Conservation (phyloP, 2,797 vertebrate species). For the Eulemur mongoz region DNA sequence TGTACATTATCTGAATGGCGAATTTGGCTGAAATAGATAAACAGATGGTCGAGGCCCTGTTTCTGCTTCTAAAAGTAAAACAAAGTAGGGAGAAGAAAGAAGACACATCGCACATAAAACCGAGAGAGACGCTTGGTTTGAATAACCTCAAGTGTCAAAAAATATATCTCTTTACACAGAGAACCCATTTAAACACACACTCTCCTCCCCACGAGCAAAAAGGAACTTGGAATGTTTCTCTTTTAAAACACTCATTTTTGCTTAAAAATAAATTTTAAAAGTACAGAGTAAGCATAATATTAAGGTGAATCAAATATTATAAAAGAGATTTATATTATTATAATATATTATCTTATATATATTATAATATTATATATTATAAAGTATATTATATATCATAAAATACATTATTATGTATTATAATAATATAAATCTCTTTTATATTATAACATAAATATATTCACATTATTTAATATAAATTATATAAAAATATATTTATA, state of each 20-base stretch:
- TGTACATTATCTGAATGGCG: slow-evolving; percentile 70
- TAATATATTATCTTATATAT: too few relatives aligned
- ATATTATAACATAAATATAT: not conserved
- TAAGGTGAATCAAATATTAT: not conserved
- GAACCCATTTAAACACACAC: not conserved
- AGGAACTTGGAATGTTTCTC: not conserved
- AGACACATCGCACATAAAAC: slow-evolving; percentile 1
- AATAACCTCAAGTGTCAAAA: slow-evolving; percentile 29
- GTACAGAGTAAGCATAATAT: not conserved
- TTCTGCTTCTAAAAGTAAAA: slow-evolving; percentile 75
- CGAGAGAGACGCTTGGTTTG: slow-evolving; percentile 44
- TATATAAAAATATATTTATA: not conserved
- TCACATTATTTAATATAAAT: not conserved
- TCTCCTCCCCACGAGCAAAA: not conserved
- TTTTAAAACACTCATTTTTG: not conserved
- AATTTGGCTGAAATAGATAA: slow-evolving; percentile 72
- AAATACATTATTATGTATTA: too few relatives aligned
- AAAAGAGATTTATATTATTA: not conserved
- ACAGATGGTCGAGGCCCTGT: slow-evolving; percentile 63
- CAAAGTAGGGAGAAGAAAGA: slow-evolving; percentile 54
- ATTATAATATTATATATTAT: too few relatives aligned
- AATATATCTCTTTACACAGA: slow-evolving; percentile 43
- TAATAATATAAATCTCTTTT: too few relatives aligned
- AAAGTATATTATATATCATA: too few relatives aligned
- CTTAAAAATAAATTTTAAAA: not conserved